Percentiles rank a stretch among this genome's conserved stretches.
These are phyloP conservation scores for Drosophila fulvimacula DNA, from an alignment of 2,888 invertebrate species.

Conservation along the genomic window DNA sequence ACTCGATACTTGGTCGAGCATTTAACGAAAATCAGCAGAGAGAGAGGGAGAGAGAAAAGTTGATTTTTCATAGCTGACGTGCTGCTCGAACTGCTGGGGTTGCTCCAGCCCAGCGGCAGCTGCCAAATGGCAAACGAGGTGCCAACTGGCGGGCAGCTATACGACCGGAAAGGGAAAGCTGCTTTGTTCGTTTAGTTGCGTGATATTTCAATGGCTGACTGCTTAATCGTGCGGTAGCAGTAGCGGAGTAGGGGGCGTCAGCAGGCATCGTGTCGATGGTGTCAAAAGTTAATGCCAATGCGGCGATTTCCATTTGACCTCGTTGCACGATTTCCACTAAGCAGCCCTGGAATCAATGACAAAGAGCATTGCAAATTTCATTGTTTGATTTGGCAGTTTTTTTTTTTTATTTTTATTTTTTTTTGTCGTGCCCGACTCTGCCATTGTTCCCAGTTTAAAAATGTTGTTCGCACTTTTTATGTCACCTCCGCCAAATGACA, in stretches of 20 bases:
- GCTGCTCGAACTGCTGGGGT: slow-evolving; percentile 17
- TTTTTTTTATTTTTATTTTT: slow-evolving; percentile 24
- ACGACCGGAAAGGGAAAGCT: slow-evolving; percentile 50
- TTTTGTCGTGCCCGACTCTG: slow-evolving; percentile 11
- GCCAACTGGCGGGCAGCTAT: slow-evolving; percentile 4
- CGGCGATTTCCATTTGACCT: slow-evolving; percentile 79
- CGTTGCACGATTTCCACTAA: slow-evolving; percentile 60
- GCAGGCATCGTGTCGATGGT: slow-evolving; percentile 32
- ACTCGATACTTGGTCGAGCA: slow-evolving; percentile 44
- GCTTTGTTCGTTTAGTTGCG: slow-evolving; percentile 76
- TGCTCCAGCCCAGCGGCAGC: slow-evolving; percentile 17
- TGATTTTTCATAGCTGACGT: slow-evolving; percentile 62
- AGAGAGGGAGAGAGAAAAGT: slow-evolving; percentile 27
- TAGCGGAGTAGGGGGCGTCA: not conserved
- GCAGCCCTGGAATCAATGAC: slow-evolving; percentile 58
- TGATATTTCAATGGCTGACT: slow-evolving; percentile 76
- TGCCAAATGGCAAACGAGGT: slow-evolving; percentile 53
- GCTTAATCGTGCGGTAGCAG: slow-evolving; percentile 70
- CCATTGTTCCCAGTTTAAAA: slow-evolving; percentile 60
- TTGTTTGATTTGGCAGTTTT: slow-evolving; percentile 60
- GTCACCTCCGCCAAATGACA: slow-evolving; percentile 70
- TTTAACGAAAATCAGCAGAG: slow-evolving; percentile 56
- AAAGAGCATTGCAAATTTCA: slow-evolving; percentile 66
- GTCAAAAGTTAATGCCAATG: slow-evolving; percentile 78
- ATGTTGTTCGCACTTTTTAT: slow-evolving; percentile 63